A percentile compares a stretch with the other conserved stretches of the same genome.
These are phyloP conservation scores for Melanotaenia pygmaea DNA, from an alignment of 2,797 vertebrate genomes.

Conservation along the genomic window DNA sequence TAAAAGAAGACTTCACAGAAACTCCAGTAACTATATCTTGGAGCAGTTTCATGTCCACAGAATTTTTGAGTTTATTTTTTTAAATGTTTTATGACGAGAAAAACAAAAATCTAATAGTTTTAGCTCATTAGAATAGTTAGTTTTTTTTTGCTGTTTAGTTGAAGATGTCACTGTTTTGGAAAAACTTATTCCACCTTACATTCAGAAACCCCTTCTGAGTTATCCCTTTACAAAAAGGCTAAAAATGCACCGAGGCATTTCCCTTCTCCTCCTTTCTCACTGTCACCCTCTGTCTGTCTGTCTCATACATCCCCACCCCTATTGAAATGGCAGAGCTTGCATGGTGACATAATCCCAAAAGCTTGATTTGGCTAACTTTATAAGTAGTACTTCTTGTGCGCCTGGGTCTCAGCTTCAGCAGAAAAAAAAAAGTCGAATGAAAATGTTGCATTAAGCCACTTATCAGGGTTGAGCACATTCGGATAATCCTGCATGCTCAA, in stretches of 20 bases:
- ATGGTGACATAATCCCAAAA: constrained; percentile 83
- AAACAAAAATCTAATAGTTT: constrained; percentile 9
- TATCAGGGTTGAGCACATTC: constrained; percentile 87
- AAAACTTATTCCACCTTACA: not conserved
- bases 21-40: not conserved
- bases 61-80: not conserved
- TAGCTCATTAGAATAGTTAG: not conserved
- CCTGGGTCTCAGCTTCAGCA: constrained; percentile 83
- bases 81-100: not conserved
- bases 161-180: not conserved
- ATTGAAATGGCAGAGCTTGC: constrained; percentile 75
- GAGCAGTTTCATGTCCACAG: not conserved
- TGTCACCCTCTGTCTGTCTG: constrained; percentile 42
- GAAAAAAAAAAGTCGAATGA: constrained; percentile 79
- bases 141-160: constrained; percentile 2
- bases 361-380: constrained; percentile 84
- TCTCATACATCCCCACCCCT: constrained; percentile 42
- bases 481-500: constrained; percentile 84
- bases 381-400: constrained; percentile 82
- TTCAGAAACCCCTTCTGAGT: constrained; percentile 7
- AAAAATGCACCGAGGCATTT: constrained; percentile 45
- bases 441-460: constrained; percentile 86
- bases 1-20: constrained; percentile 31
- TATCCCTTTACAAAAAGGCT: constrained; percentile 32
- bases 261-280: constrained; percentile 29